phyloP scores from a whole-genome alignment of 2,797 vertebrate species.

The Clarias fuscus region DNA sequence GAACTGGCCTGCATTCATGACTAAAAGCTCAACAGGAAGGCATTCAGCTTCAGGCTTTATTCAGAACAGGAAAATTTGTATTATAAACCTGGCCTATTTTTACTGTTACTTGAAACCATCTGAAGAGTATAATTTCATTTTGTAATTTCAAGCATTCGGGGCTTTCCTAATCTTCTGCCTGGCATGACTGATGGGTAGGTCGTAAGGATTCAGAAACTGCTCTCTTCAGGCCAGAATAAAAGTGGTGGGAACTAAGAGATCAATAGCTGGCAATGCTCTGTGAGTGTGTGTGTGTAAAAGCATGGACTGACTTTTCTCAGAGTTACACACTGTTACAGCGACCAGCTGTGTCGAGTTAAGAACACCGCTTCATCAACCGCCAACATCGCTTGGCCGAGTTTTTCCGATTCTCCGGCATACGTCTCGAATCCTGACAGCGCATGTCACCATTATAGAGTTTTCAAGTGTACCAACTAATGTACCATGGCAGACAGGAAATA shows the following conservation, averaged over 20 bases:
- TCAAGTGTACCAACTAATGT: conserved; percentile 20
- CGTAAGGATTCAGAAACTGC: background rate
- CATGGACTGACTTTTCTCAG: background rate
- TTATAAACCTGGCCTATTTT: conserved; percentile 25
- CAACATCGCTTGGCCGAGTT: background rate
- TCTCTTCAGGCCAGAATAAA: conserved; percentile 2
- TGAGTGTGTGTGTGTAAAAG: conserved; percentile 1
- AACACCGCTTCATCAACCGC: background rate
- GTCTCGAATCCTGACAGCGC: background rate
- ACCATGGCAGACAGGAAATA: background rate
- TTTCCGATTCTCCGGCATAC: background rate
- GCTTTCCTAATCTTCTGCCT: conserved; percentile 18
- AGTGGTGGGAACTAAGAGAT: background rate
- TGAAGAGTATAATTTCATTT: conserved; percentile 38
- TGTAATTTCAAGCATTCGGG: conserved; percentile 35
- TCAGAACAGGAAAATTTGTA: conserved; percentile 11
- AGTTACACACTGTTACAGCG: background rate
- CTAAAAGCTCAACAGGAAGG: background rate
- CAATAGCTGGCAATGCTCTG: conserved; percentile 4
- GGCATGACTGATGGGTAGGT: conserved; percentile 28
- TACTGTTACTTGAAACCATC: conserved; percentile 18
- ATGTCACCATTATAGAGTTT: background rate
- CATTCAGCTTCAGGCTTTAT: background rate
- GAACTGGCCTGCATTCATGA: conserved; percentile 9
- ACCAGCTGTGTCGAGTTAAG: conserved; percentile 7